These are phyloP conservation scores for Saccopteryx bilineata DNA, from an alignment of 2,113 vertebrate species.

Conservation along the genomic window DNA sequence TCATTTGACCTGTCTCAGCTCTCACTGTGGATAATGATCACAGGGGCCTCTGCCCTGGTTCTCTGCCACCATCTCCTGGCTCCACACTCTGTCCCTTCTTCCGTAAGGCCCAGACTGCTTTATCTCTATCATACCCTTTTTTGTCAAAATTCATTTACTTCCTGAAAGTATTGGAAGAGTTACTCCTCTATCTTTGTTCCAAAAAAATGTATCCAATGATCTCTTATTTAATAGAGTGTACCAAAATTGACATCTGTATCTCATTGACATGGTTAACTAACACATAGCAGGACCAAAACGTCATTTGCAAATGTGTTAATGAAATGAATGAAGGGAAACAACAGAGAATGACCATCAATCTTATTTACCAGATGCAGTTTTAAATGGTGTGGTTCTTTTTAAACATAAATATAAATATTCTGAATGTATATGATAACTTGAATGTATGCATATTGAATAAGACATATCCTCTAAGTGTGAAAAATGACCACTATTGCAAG, in stretches of 20 bases:
- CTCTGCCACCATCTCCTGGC: neutral
- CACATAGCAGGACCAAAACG: neutral
- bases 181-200: neutral
- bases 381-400: neutral
- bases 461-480: neutral
- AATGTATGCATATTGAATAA: neutral
- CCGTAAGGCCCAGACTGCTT: neutral
- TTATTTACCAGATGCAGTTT: neutral
- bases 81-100: neutral
- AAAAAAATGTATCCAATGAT: neutral
- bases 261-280: neutral
- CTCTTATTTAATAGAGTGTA: neutral
- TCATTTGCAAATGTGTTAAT: neutral
- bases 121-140: neutral
- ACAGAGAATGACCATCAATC: neutral
- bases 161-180: neutral
- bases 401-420: constrained; percentile 31
- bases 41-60: neutral
- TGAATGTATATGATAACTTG: neutral
- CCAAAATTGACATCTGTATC: neutral
- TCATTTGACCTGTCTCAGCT: neutral
- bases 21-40: neutral
- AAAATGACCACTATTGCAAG: neutral
- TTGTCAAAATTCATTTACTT: neutral
- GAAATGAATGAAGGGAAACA: neutral